Percentiles rank a stretch among this genome's conserved stretches.
Conservation (phyloP, 2,113 vertebrate species). For the Trogon melanurus region DNA sequence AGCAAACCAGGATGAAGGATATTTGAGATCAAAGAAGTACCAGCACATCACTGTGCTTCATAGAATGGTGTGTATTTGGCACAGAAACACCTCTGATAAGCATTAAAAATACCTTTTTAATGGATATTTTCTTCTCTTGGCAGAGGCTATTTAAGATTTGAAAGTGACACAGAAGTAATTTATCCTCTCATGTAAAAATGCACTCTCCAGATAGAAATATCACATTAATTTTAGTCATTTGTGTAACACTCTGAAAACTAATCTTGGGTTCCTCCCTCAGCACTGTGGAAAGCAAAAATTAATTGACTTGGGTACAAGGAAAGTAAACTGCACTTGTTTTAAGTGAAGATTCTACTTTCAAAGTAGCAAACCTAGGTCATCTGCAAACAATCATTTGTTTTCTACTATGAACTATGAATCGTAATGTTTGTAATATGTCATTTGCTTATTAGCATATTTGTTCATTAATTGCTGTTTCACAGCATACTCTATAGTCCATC, state of each 20-base stretch:
- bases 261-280: slow-evolving; percentile 49
- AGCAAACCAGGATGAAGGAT: slow-evolving; percentile 55
- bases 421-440: not conserved
- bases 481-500: not conserved
- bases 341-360: not conserved
- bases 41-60: slow-evolving; percentile 37
- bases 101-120: slow-evolving; percentile 69
- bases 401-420: not conserved
- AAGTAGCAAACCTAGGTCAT: not conserved
- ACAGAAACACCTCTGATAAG: slow-evolving; percentile 56
- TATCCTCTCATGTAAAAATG: slow-evolving; percentile 43
- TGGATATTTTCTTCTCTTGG: slow-evolving; percentile 61
- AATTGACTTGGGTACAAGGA: slow-evolving; percentile 18
- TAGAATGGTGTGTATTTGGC: slow-evolving; percentile 59
- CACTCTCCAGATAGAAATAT: slow-evolving; percentile 22
- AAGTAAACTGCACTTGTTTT: slow-evolving; percentile 38
- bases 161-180: slow-evolving; percentile 67
- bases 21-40: slow-evolving; percentile 65
- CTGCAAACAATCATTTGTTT: not conserved
- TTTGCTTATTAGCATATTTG: not conserved
- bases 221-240: slow-evolving; percentile 51
- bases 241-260: slow-evolving; percentile 52
- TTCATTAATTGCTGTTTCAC: slow-evolving; percentile 17
- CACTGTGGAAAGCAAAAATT: slow-evolving; percentile 29
- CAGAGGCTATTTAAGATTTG: slow-evolving; percentile 47